Conservation (phyloP, 2,797 vertebrate species). For the Eleutherodactylus coqui region DNA sequence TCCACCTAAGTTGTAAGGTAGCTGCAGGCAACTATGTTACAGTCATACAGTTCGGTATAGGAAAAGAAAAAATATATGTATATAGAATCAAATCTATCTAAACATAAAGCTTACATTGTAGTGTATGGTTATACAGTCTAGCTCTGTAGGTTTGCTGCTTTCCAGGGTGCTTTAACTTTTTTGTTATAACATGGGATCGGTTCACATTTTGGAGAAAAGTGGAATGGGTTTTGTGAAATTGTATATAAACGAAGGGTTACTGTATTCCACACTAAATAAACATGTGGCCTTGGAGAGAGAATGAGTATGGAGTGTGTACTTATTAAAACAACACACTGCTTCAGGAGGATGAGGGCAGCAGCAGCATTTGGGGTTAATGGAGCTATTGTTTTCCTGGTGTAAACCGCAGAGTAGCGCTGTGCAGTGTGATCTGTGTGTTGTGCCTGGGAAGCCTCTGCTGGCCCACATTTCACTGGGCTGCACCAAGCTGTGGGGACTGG, state of each 20-base stretch:
- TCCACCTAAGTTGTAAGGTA: too few relatives aligned
- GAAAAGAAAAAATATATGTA: too few relatives aligned
- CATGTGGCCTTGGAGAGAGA: conserved; percentile 26
- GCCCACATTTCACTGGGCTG: not conserved
- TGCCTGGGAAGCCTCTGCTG: not conserved
- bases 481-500: not conserved
- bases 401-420: conserved; percentile 40
- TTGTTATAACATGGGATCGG: not conserved
- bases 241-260: conserved; percentile 17
- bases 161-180: not conserved
- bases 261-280: conserved; percentile 40
- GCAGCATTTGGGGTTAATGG: conserved; percentile 53
- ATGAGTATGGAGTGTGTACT: conserved; percentile 16
- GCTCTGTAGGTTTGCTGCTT: not conserved
- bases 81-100: too few relatives aligned
- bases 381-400: conserved; percentile 46
- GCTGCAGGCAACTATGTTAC: too few relatives aligned
- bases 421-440: conserved; percentile 15
- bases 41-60: too few relatives aligned
- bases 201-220: not conserved
- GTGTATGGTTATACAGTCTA: not conserved
- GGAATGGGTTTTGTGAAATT: not conserved
- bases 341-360: conserved; percentile 48
- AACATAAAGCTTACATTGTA: not conserved
- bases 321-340: conserved; percentile 3